A percentile compares a stretch with the other conserved stretches of the same genome.
These are phyloP conservation scores for Rapana venosa DNA, from an alignment of 2,888 invertebrate species.

Conservation along the genomic window DNA sequence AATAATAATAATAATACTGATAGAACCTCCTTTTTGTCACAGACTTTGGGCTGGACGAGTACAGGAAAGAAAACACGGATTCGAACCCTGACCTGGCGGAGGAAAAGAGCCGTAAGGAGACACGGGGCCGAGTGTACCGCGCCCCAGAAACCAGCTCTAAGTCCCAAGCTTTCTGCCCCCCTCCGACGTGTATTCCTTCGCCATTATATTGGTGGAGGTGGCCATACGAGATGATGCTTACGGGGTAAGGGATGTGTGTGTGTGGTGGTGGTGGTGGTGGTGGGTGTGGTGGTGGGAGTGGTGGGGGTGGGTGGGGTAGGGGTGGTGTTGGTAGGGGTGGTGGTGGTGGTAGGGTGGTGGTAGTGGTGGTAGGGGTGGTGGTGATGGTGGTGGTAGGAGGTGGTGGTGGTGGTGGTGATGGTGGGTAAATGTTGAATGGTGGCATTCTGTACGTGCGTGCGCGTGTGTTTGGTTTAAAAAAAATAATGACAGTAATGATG, in stretches of 20 bases:
- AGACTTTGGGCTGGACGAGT: slow-evolving; percentile 44
- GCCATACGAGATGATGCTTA: slow-evolving; percentile 70
- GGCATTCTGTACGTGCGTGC: no score
- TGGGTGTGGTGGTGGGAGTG: no score
- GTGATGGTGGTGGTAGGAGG: no score
- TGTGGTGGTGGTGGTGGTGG: no score
- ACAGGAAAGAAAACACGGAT: slow-evolving; percentile 46
- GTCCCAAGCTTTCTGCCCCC: not conserved
- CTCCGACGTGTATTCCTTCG: slow-evolving; percentile 70
- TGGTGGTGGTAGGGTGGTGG: no score
- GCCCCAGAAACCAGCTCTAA: slow-evolving; percentile 63
- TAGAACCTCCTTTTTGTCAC: not conserved
- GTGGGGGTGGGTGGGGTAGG: no score
- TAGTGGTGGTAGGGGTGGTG: no score
- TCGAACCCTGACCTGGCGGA: slow-evolving; percentile 51
- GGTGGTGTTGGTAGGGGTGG: no score
- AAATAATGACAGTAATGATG: no score
- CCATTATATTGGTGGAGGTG: slow-evolving; percentile 72
- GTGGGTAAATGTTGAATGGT: no score
- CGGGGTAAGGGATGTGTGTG: slow-evolving; percentile 56
- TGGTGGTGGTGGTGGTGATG: no score
- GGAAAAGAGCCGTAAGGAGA: slow-evolving; percentile 49
- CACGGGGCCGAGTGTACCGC: slow-evolving; percentile 58
- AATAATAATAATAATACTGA: not conserved
- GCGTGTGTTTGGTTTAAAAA: no score